These are phyloP conservation scores for Pygoscelis antarcticus DNA, from an alignment of 2,113 vertebrate species.

Conservation along the genomic window DNA sequence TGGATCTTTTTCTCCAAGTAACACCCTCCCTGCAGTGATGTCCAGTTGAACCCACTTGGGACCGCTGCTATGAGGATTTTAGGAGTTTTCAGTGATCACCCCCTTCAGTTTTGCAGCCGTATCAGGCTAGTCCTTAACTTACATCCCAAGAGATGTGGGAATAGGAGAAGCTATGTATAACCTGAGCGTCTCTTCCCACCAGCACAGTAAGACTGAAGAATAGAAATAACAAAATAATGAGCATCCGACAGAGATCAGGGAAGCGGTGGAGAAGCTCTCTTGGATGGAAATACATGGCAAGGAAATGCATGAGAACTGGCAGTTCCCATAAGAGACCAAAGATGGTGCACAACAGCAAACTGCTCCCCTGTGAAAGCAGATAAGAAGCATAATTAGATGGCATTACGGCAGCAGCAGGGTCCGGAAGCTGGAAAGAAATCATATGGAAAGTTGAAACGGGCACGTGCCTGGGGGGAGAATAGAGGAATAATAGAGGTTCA, in stretches of 20 bases:
- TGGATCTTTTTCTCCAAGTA: background rate
- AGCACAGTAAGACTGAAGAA: background rate
- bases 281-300: background rate
- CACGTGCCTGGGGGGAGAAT: background rate
- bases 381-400: slow-evolving; percentile 57
- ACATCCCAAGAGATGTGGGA: background rate
- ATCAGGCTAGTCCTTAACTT: background rate
- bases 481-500: background rate
- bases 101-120: background rate
- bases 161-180: background rate
- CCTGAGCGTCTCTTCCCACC: background rate
- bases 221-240: slow-evolving; percentile 29
- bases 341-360: slow-evolving; percentile 38
- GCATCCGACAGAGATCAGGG: slow-evolving; percentile 20
- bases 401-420: background rate
- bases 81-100: background rate
- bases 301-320: background rate
- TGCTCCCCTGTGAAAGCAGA: slow-evolving; percentile 23
- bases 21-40: accelerated
- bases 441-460: background rate
- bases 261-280: background rate
- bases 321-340: slow-evolving; percentile 50
- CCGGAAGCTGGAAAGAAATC: background rate
- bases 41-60: background rate
- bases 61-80: background rate